These are phyloP conservation scores for Dendrolimus houi DNA, from an alignment of 2,888 invertebrate species.

Conservation along the genomic window DNA sequence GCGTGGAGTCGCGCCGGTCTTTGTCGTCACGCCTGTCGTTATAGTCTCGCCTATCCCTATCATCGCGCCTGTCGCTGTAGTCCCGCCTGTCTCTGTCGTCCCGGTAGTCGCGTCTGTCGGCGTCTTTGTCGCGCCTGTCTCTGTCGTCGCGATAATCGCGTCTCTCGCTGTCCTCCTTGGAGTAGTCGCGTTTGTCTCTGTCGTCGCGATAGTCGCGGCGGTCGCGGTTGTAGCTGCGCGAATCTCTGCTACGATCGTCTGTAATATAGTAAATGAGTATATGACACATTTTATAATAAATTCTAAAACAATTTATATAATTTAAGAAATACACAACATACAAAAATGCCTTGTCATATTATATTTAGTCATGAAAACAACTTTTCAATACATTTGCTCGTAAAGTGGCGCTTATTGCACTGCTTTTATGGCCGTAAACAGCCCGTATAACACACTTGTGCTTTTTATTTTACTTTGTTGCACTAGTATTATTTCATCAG, in stretches of 20 bases:
- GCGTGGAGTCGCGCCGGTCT: slow-evolving; percentile 11
- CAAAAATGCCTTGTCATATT: no score
- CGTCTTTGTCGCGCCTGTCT: slow-evolving; percentile 30
- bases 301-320: no score
- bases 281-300: no score
- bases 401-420: no score
- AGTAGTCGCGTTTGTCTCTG: slow-evolving; percentile 52
- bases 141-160: slow-evolving; percentile 32
- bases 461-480: no score
- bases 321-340: no score
- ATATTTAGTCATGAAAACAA: no score
- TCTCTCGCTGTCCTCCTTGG: slow-evolving; percentile 40
- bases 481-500: no score
- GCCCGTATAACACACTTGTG: no score
- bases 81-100: slow-evolving; percentile 25
- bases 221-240: slow-evolving; percentile 56
- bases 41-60: slow-evolving; percentile 23
- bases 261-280: slow-evolving; percentile 1
- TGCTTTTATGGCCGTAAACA: no score
- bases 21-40: slow-evolving; percentile 22
- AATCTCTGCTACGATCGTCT: slow-evolving; percentile 57
- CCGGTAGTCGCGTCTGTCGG: slow-evolving; percentile 22
- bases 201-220: slow-evolving; percentile 52
- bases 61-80: slow-evolving; percentile 22
- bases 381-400: no score